phyloP scores from a whole-genome alignment of 64 coral and sea anemone species.

The Dendronephthya gigantea region DNA sequence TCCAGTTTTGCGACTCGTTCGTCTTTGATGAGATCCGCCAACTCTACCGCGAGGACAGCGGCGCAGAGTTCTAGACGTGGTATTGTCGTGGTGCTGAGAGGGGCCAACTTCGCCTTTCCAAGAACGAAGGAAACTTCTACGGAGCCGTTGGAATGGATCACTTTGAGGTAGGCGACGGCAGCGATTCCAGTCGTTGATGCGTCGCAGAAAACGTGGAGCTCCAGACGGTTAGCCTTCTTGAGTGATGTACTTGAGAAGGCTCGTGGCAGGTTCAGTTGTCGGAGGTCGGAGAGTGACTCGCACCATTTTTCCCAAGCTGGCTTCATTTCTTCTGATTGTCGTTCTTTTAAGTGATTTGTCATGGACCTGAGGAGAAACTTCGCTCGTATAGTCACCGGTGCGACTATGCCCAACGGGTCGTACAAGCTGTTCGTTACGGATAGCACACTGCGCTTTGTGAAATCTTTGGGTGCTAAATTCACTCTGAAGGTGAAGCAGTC shows the following conservation, averaged over 20 bases:
- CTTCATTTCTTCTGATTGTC: slow-evolving; percentile 1
- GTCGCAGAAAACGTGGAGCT: slow-evolving; percentile 37
- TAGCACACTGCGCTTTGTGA: slow-evolving; percentile 10
- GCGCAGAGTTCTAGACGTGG: slow-evolving; percentile 35
- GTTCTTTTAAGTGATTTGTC: neutral
- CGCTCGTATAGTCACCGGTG: slow-evolving; percentile 18
- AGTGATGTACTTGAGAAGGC: neutral
- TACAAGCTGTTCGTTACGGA: slow-evolving; percentile 23
- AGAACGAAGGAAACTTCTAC: slow-evolving; percentile 21
- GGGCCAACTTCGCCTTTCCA: slow-evolving; percentile 19
- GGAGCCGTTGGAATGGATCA: neutral
- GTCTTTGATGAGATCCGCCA: neutral
- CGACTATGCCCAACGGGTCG: slow-evolving; percentile 21
- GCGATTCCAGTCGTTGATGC: neutral
- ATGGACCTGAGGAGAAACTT: slow-evolving; percentile 31
- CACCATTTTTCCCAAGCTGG: slow-evolving; percentile 29
- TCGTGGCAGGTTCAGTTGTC: neutral
- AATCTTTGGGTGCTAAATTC: neutral
- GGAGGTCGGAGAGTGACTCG: neutral
- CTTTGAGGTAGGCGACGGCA: slow-evolving; percentile 20
- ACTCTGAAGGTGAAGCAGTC: slow-evolving; percentile 10
- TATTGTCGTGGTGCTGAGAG: slow-evolving; percentile 13
- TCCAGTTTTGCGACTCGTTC: neutral
- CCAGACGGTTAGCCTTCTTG: neutral
- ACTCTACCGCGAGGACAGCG: slow-evolving; percentile 17